Evolutionary conservation across 2,888 invertebrate genomes (phyloP), one percentile per base, ranked within the genome.

Genomic region (Noctua fimbriata): DNA sequence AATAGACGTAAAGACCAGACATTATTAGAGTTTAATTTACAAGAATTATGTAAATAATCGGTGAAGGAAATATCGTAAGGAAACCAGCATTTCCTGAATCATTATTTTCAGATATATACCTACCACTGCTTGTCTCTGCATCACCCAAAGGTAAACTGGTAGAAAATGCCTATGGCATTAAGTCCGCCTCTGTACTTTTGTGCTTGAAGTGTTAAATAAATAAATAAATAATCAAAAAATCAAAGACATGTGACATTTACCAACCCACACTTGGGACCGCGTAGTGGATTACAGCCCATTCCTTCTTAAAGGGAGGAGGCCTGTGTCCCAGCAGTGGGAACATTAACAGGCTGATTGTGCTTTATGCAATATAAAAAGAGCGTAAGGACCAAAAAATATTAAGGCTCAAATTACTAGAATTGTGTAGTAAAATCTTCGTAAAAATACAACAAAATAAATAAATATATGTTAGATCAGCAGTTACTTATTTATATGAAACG

Each of bases 401-500:
- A 73, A 69, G 32, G 60, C 32, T 72, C 58, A 85, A 76, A 84
- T 76, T 76, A 67, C 69, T 60, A 67, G 70, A 66, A 55, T 47
- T 63, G 76, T 67, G 70, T 41, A 67, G 73, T 84, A 88, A 82
- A 83, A 76, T 65, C 79, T 84, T 73, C 82, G 72, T 85, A 89
- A 87, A 89, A 87, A 85, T 81, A 89, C 90, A 90, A 89, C 91
- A 89, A 89, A 74, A 78, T 78, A 78, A 78, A 90, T 89, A 92
- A 92, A 91, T 91, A 90, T 90, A 91, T 87, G 87, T 79, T 77
- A 85, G 81, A 84, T 89, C 88, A 89, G 89, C 89, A 91, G 91
- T 93, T 91, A 92, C 92, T 93, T 93, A 93, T 93, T 94, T 93
- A 93, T 93, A 93, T 92, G 91, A 92, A 93, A 92, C 90, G 90